These are phyloP conservation scores for Drymonia ruficornis DNA, from an alignment of 2,888 invertebrate genomes.

Conservation along the genomic window DNA sequence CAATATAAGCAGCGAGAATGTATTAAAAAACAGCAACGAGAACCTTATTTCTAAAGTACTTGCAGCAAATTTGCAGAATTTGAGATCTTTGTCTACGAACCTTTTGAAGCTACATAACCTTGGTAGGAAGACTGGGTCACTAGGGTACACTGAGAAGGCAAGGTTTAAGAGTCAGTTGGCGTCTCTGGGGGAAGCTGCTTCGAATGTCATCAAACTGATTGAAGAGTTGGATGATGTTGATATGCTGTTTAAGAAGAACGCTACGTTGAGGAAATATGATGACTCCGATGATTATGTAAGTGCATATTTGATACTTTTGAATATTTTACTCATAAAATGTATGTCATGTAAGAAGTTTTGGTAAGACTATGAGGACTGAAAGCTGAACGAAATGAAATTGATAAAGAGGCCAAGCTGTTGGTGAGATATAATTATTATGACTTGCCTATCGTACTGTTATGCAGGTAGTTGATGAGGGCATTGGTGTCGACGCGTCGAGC, in stretches of 20 bases:
- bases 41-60: conserved; percentile 74
- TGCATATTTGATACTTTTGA: conserved; percentile 3
- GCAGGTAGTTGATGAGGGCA: conserved; percentile 77
- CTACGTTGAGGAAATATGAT: conserved; percentile 60
- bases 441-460: conserved; percentile 12
- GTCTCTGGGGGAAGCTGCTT: conserved; percentile 83
- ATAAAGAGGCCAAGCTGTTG: not conserved
- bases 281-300: conserved; percentile 49
- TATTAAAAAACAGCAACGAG: conserved; percentile 68
- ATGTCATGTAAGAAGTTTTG: not conserved
- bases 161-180: conserved; percentile 84
- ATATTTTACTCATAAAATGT: not conserved
- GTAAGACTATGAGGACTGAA: not conserved
- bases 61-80: conserved; percentile 82
- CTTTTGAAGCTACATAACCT: conserved; percentile 86
- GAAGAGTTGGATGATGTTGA: conserved; percentile 84
- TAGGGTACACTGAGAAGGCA: conserved; percentile 81
- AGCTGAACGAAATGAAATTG: no score
- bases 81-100: conserved; percentile 84
- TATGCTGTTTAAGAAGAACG: conserved; percentile 58
- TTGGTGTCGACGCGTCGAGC: conserved; percentile 65
- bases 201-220: conserved; percentile 82
- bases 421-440: not conserved
- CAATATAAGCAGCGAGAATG: conserved; percentile 68
- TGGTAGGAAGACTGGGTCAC: conserved; percentile 84